Evolutionary conservation across 2,113 vertebrate species (phyloP), one percentile per base, ranked within the genome.

Genomic region (Ornithorhynchus anatinus): DNA sequence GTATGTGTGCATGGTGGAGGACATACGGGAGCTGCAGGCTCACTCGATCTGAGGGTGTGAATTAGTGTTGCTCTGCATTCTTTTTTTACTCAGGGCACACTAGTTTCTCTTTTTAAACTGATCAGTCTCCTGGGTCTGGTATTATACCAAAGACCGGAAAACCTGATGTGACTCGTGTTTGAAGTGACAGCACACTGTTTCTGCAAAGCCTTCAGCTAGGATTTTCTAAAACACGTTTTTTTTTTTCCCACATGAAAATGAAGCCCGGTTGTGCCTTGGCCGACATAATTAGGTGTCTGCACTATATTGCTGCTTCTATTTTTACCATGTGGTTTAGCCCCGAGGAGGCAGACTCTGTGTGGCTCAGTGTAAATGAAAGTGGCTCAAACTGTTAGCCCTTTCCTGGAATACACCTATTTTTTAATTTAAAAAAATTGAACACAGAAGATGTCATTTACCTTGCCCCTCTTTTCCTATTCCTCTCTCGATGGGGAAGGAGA

Each of bases 51-150:
- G 65, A 64, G 72, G 57, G 37, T 60, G 52, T 73, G 67, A 85
- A 75, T 82, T 84, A 76, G 33, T 66, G 37, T 68, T 87, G 68
- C 40, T 81, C 35, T 73, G 79, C 69, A 69, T 78, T 80, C 32
- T 66, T 76, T 27, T 10, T 84, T 82, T 71, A 65, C 77, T 65
- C 56, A 31, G 7, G 53, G 72, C 25, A 62, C 42, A 52, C 33
- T 76, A 33, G 53, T 74, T 86, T 88, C n/a, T 69, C 43, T 78
- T 89, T 89, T 68, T 75, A 84, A 87, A 70, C 60, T 65, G 80
- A 70, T 77, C 74, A 47, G 36, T 85, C 56, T 48, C 69, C 45
- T 76, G 59, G 33, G 61, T 59, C 61, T 83, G 5, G 2, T 81
- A 70, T 71, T 83, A 80, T 70, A 54, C 63, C 5, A 14, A 58